Base-by-base conservation (phyloP, 2,113 vertebrate species). In the Alosa alosa region DNA sequence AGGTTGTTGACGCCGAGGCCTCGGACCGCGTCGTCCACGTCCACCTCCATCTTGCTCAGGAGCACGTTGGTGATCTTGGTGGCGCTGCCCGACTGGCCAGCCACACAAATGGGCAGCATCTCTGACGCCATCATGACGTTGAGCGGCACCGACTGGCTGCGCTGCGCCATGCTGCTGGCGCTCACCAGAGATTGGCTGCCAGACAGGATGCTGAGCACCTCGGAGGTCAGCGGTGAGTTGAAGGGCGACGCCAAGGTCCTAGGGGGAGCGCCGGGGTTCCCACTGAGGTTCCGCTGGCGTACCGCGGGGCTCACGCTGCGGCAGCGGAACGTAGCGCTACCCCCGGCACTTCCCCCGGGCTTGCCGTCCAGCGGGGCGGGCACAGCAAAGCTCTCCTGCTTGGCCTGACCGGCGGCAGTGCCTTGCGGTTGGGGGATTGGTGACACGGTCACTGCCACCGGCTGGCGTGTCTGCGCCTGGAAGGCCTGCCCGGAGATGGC, bases 101-200 rank as follows among this genome's bases (percentile, higher is more conserved):
- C 97, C 89, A 84, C 84, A 49, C 83, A 50, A 36, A 97, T 94
- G 11, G 97, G 96, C 0, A 97, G 94, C 93, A 98, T 96, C 89
- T 97, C 97, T 0, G 97, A 98, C 94, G 99, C 97, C 98, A 99
- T 99, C 98, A 99, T 99, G 89, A 99, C 96, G 81, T 94, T 99
- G 90, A 99, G 93, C 0, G 98, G 98, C 64, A 99, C 98, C 0
- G 98, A 99, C 82, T 98, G 98, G 92, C 98, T 99, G 89, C 98
- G 96, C 89, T 99, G 98, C 82, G 96, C 97, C 91, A 99, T 96
- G 91, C 94, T 97, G 91, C 96, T 97, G 94, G 96, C 96, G 92
- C 96, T 95, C 90, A 94, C 89, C 86, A 96, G 96, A 1, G 95
- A 88, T 39, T 97, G 97, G 90, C 93, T 94, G 91, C 94, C 97